phyloP scores from a whole-genome alignment of 2,888 invertebrate species.

The Antheraea assamensis region DNA sequence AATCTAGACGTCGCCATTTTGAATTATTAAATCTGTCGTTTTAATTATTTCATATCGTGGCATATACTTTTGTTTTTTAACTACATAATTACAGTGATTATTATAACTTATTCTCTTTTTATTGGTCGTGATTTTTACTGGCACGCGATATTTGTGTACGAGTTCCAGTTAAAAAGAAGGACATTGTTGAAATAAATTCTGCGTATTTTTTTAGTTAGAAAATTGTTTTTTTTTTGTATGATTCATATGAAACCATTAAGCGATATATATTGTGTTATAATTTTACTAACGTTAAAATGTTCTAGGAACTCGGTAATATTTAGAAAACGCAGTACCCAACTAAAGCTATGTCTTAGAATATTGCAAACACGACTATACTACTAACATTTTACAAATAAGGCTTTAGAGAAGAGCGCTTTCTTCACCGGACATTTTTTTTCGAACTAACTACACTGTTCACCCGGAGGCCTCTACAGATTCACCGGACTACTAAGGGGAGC shows the following conservation, averaged over 20 bases:
- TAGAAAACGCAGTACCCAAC: no score
- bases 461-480: no score
- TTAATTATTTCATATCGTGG: slow-evolving; percentile 6
- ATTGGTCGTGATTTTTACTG: neutral
- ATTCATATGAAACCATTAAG: neutral
- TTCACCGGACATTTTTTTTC: no score
- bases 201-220: neutral
- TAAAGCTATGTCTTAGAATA: no score
- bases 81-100: slow-evolving; percentile 9
- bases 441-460: no score
- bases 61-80: neutral
- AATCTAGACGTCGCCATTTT: slow-evolving; percentile 2
- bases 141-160: slow-evolving; percentile 6
- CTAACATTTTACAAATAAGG: no score
- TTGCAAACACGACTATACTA: no score
- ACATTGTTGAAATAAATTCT: neutral
- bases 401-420: no score
- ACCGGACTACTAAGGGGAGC: no score
- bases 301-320: no score
- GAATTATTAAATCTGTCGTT: slow-evolving; percentile 3
- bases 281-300: no score
- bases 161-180: neutral
- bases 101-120: slow-evolving; percentile 10
- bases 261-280: no score
- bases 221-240: neutral